A percentile compares a stretch with the other conserved stretches of the same genome.
phyloP scores from a whole-genome alignment of 1,140 invertebrate genomes.

The Drosophila asahinai region DNA sequence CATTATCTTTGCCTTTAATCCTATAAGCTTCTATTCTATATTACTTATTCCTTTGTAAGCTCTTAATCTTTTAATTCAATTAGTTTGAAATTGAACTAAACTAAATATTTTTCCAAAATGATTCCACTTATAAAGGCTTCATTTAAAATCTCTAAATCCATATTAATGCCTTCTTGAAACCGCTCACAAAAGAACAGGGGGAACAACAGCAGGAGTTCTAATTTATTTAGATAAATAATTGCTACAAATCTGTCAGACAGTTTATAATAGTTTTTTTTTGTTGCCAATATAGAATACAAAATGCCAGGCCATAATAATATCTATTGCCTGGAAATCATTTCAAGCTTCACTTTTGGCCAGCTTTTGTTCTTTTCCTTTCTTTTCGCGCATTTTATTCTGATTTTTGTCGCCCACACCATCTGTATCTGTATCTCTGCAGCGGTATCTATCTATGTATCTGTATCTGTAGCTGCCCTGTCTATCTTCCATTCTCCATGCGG shows the following conservation, averaged over 20 bases:
- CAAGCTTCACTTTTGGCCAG: slow-evolving; percentile 42
- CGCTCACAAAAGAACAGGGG: background rate
- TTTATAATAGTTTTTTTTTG: background rate
- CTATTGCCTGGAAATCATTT: slow-evolving; percentile 41
- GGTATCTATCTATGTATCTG: slow-evolving; percentile 11
- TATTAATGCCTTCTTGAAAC: background rate
- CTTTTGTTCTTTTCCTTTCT: slow-evolving; percentile 37
- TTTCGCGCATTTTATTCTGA: slow-evolving; percentile 10
- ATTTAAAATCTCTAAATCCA: background rate
- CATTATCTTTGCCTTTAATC: background rate
- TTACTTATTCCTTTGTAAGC: no score
- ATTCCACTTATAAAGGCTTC: background rate
- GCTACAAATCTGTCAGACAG: slow-evolving; percentile 72
- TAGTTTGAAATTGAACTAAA: background rate
- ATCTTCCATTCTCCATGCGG: slow-evolving; percentile 43
- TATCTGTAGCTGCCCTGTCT: slow-evolving; percentile 36
- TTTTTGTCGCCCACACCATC: slow-evolving; percentile 34
- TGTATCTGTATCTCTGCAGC: slow-evolving; percentile 17
- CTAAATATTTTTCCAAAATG: no score
- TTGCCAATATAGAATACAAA: slow-evolving; percentile 38
- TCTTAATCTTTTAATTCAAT: background rate
- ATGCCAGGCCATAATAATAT: slow-evolving; percentile 15
- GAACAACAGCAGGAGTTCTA: slow-evolving; percentile 8
- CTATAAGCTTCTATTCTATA: no score
- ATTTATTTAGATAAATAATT: slow-evolving; percentile 61